Evolutionary conservation across 2,888 invertebrate genomes (phyloP).

Genomic region (Harpalus rubripes): DNA sequence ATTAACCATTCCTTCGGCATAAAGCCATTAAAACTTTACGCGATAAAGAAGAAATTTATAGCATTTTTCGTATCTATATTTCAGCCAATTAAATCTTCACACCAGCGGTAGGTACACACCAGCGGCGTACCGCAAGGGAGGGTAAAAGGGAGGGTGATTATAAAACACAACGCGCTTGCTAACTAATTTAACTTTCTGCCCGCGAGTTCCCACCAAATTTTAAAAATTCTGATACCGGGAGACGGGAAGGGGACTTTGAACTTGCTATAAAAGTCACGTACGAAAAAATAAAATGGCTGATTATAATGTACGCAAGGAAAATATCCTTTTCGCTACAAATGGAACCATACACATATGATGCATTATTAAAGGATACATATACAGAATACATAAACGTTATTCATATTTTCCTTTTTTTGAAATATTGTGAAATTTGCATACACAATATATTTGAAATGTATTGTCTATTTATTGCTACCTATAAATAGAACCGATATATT

Average conservation of each 20-base stretch:
- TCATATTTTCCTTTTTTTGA: background rate
- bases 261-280: slow-evolving; percentile 32
- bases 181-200: slow-evolving; percentile 46
- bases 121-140: slow-evolving; percentile 16
- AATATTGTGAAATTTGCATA: background rate
- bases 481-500: no score
- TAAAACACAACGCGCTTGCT: slow-evolving; percentile 21
- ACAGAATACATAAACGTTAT: background rate
- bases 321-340: background rate
- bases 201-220: slow-evolving; percentile 20
- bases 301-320: slow-evolving; percentile 29
- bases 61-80: slow-evolving; percentile 54
- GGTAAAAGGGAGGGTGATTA: background rate
- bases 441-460: background rate
- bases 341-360: background rate
- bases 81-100: slow-evolving; percentile 54
- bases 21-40: slow-evolving; percentile 49
- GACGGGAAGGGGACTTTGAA: background rate
- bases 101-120: slow-evolving; percentile 20
- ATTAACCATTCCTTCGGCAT: slow-evolving; percentile 52
- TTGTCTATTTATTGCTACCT: no score
- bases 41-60: slow-evolving; percentile 55
- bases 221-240: slow-evolving; percentile 39
- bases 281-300: slow-evolving; percentile 15
- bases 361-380: background rate